Base-by-base conservation (phyloP, 2,113 vertebrate species). In the Butorides virescens region DNA sequence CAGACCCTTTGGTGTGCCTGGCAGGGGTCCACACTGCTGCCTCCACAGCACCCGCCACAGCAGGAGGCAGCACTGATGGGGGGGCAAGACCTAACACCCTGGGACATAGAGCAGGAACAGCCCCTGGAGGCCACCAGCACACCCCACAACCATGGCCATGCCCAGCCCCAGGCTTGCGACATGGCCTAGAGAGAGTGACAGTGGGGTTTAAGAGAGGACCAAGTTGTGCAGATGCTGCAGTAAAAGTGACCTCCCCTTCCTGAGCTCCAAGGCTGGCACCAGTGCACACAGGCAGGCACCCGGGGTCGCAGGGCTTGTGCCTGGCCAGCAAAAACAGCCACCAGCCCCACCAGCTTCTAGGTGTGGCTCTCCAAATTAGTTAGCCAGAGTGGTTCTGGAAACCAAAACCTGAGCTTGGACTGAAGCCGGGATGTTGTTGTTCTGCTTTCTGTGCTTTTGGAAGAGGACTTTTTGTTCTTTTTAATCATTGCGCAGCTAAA, bases 61-160 rank as follows among this genome's bases (percentile, higher is more conserved):
- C 65, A 56, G 0, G 0, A 37, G 22, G n/a, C 23, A 68, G 27
- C 0, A 2, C 26, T 65, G 39, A 26, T 1, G 0, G 11, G 5
- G 13, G 4, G 72, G 3, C 0, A 4, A 63, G 53, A 55, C 42
- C 13, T 30, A 39, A 23, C 27, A 29, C 10, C 19, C 10, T 7
- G 17, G 37, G 42, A 36, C 42, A 62, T 4, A 49, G 26, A 27
- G 22, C 11, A 3, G 20, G 42, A 90, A 36, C 0, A 1, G 30
- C 3, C 15, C 22, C 11, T 2, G 1, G 15, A 58, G 30, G 6
- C 7, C 42, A 52, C 29, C 67, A 18, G 6, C 26, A 29, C 39
- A 52, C 3, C 25, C 42, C 23, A 71, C 7, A 0, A 0, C 34
- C n/a, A 39, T 1, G 22, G 78, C 36, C 20, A 13, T 32, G 29